A percentile compares a stretch with the other conserved stretches of the same genome.
Conservation (phyloP, 1,140 invertebrate genomes). For the Ridgeia piscesae region DNA sequence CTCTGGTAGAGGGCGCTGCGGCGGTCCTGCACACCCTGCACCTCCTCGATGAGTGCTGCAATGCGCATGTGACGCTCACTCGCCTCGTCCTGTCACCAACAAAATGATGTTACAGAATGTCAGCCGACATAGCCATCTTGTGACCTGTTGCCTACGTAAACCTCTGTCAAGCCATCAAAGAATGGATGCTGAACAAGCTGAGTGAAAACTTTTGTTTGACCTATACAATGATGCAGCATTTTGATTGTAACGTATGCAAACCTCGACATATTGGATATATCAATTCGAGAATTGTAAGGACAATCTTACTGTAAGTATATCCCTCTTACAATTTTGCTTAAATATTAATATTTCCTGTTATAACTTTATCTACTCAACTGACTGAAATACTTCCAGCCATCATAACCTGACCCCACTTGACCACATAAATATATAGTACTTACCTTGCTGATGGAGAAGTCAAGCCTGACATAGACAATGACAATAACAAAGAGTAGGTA, state of each 20-base stretch:
- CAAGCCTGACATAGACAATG: slow-evolving; percentile 91
- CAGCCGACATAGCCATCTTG: too few species aligned
- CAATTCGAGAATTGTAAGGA: not conserved
- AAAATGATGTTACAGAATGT: not conserved
- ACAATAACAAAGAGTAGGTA: slow-evolving; percentile 88
- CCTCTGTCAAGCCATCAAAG: too few species aligned
- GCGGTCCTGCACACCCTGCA: slow-evolving; percentile 67
- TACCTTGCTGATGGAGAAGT: slow-evolving; percentile 84
- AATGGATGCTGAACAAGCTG: too few species aligned
- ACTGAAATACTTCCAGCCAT: not conserved
- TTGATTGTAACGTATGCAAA: too few species aligned
- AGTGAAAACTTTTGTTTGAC: too few species aligned
- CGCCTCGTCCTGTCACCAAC: slow-evolving; percentile 60
- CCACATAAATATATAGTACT: not conserved
- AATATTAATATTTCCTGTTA: not conserved
- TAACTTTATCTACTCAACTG: not conserved
- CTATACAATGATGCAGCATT: too few species aligned
- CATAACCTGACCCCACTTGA: not conserved
- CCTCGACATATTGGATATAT: too few species aligned
- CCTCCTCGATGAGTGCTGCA: slow-evolving; percentile 59
- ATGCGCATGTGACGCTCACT: slow-evolving; percentile 65
- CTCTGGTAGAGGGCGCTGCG: slow-evolving; percentile 67
- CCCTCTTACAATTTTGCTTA: not conserved
- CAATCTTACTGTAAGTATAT: not conserved
- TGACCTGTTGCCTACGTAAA: too few species aligned